Base-by-base conservation (phyloP, 92 coral and sea anemone species). In the Pocillopora meandrina region DNA sequence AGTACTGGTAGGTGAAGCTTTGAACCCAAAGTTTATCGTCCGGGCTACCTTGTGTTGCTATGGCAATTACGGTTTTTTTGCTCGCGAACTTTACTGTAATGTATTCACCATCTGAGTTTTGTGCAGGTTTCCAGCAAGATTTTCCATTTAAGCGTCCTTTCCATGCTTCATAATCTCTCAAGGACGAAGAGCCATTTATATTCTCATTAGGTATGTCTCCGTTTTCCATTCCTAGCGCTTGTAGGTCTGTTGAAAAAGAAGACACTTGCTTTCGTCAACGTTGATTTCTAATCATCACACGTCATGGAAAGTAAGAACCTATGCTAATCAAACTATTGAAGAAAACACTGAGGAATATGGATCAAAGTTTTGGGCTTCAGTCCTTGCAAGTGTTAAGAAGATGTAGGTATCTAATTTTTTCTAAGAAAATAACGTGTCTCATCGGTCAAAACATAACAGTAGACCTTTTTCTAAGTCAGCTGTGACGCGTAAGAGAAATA, bases 11-110 rank as follows among this genome's bases (percentile, higher is more conserved):
- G 12, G 23, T 47, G 57, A 36, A 83, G 26, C 63, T 26, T 17
- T 35, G 55, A 15, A 83, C 80, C 86, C 86, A 83, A 64, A 79
- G 73, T 5, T 21, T 80, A 14, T 62, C 31, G 17, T 35, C 64
- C 56, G 86, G 86, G 26, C 80, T 62, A 21, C 86, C 86, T 63
- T 83, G 86, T 33, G 86, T 83, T 2, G 86, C 86, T 49, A 83
- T 73, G 64, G 80, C 86, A 61, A 18, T n/a, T 33, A 83, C 61
- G 14, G 55, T 83, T 26, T 21, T 61, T 56, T 9, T 9, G 64
- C 52, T 10, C 52, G 5, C 7, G 55, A 83, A 74, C 3, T 4
- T 20, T 15, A 82, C 65, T 11, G 3, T 47, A 16, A 82, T 64
- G 73, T 47, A 12, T 31, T 62, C 63, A 21, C 18, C 15, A 5